Evolutionary conservation across 2,797 vertebrate genomes (phyloP).

Genomic region (Manis javanica): DNA sequence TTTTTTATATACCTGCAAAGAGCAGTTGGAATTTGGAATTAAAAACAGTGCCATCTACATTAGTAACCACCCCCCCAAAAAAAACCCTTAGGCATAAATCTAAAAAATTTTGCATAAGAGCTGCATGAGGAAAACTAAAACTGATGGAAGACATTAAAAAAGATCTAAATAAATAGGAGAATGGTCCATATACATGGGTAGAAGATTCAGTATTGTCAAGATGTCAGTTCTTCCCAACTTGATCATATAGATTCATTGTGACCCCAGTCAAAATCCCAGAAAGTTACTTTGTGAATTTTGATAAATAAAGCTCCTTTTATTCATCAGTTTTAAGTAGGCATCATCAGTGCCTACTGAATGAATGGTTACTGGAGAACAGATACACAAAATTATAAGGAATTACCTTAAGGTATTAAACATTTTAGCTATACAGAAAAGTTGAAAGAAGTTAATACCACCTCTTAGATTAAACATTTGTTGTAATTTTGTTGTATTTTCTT

Average conservation of each 20-base stretch:
- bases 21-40: not conserved
- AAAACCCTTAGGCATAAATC: not conserved
- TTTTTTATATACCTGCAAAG: not conserved
- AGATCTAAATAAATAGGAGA: not conserved
- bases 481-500: not conserved
- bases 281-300: not conserved
- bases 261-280: not conserved
- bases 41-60: not conserved
- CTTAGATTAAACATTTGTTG: not conserved
- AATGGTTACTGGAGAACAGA: not conserved
- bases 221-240: not conserved
- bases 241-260: not conserved
- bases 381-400: not conserved
- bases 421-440: not conserved
- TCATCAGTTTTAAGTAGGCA: not conserved
- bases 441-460: not conserved
- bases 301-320: not conserved
- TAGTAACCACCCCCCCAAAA: not conserved
- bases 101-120: not conserved
- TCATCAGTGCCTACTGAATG: not conserved
- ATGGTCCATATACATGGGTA: not conserved
- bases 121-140: not conserved
- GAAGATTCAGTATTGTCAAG: not conserved
- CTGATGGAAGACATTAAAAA: not conserved
- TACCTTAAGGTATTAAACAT: not conserved